Base-by-base conservation (phyloP, 2,797 vertebrate genomes). In the Morelia viridis region DNA sequence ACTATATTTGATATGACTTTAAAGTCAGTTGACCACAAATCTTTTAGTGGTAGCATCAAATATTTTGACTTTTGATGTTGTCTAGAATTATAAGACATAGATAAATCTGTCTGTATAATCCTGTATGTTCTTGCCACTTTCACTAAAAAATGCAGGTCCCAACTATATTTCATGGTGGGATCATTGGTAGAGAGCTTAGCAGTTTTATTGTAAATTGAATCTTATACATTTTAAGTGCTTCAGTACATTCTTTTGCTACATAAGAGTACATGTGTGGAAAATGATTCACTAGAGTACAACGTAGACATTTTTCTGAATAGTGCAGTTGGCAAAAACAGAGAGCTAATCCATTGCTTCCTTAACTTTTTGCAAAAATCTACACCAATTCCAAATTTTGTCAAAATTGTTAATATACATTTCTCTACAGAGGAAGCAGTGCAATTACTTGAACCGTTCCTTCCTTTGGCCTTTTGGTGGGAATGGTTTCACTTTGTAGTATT, bases 1-100 rank as follows among this genome's bases (percentile, higher is more conserved):
- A 65, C 50, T 31, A 89, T 57, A 56, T 88, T 89, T 53, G 28
- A 80, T 88, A 80, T 31, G 28, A 80, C 57, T 91, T 87, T 41
- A 56, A 85, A 65, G 61, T 93, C 91, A 87, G 61, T 89, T 92
- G 88, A 85, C 80, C 31, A 35, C 64, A 11, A 0, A 90, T 62
- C 91, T 89, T 64, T 91, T 84, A 76, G 89, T 92, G 91, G n/a
- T 95, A 68, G 50, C 26, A 85, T 85, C 53, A 65, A 94, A 2
- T 88, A 92, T 93, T 58, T 68, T 60, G 84, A 80, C 86, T 26
- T 91, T 92, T 61, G 64, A 83, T 85, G 89, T 91, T 88, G 85
- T 93, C 91, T 88, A 87, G 57, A 35, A 94, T 91, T 91, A 89
- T 57, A 91, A 94, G 88, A 94, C 87, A 85, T 1, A 60, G 88